Evolutionary conservation across 2,113 vertebrate genomes (phyloP).

Genomic region (Pagrus major): DNA sequence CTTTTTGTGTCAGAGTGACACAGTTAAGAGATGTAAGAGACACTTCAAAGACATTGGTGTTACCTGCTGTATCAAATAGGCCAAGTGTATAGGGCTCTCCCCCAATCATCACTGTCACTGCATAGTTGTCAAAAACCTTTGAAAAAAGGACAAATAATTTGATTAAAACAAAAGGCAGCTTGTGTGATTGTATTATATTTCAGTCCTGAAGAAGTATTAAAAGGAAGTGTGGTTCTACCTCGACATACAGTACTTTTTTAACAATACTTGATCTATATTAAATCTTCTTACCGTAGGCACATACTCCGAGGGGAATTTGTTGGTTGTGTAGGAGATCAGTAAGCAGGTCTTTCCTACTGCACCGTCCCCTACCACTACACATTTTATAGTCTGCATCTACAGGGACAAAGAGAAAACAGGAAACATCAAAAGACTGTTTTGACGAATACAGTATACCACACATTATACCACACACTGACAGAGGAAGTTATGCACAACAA

Average conservation of each 20-base stretch:
- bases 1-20: background rate
- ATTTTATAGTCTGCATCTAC: conserved; percentile 99
- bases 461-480: conserved; percentile 12
- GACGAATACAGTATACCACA: background rate
- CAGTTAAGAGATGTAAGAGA: background rate
- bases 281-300: conserved; percentile 92
- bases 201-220: background rate
- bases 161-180: background rate
- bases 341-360: conserved; percentile 99
- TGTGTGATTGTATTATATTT: background rate
- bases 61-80: conserved; percentile 98
- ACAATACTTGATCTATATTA: background rate
- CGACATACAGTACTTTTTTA: background rate
- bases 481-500: conserved; percentile 31
- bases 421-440: conserved; percentile 31
- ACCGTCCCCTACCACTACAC: conserved; percentile 97
- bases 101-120: conserved; percentile 99
- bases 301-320: conserved; percentile 98
- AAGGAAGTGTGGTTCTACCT: background rate
- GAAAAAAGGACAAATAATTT: background rate
- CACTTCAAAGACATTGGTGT: conserved; percentile 14
- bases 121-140: conserved; percentile 99
- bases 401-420: conserved; percentile 32
- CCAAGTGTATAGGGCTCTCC: conserved; percentile 98
- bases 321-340: conserved; percentile 98